Percentiles rank a stretch among this genome's conserved stretches.
phyloP scores from a whole-genome alignment of 64 coral and sea anemone genomes.

The Stichodactyla helianthus region DNA sequence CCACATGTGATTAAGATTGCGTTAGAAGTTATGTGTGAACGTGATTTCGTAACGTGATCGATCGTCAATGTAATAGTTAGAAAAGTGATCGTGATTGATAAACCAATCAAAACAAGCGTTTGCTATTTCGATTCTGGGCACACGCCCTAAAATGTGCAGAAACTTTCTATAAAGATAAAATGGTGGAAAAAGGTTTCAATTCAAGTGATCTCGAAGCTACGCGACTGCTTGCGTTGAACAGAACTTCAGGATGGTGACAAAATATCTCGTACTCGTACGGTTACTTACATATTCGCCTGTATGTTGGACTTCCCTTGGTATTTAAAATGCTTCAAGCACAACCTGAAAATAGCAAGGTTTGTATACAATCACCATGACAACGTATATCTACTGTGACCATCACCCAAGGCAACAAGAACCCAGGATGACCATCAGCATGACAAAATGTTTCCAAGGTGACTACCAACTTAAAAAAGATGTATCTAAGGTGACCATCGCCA shows the following conservation, averaged over 20 bases:
- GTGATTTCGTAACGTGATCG: too few species aligned
- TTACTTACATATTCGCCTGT: constrained; percentile 40
- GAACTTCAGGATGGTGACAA: too few species aligned
- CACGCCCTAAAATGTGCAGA: too few species aligned
- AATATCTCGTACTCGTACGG: not conserved
- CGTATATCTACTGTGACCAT: not conserved
- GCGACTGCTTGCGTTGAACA: too few species aligned
- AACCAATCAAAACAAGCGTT: not conserved
- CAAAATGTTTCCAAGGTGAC: not conserved
- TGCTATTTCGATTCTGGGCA: too few species aligned
- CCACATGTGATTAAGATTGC: not conserved
- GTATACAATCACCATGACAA: not conserved
- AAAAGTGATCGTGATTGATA: not conserved
- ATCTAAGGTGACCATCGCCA: not conserved
- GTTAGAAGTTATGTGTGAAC: not conserved
- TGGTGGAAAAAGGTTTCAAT: too few species aligned
- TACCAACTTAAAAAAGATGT: not conserved
- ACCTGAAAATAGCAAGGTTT: constrained; percentile 33
- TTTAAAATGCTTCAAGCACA: constrained; percentile 83
- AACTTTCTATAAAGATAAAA: too few species aligned
- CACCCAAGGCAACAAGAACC: too few species aligned
- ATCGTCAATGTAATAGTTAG: not conserved
- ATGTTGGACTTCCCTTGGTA: constrained; percentile 72
- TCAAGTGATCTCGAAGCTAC: too few species aligned
- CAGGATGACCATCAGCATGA: too few species aligned